Base-by-base conservation (phyloP, 2,113 vertebrate genomes). In the Gasterosteus nipponicus region DNA sequence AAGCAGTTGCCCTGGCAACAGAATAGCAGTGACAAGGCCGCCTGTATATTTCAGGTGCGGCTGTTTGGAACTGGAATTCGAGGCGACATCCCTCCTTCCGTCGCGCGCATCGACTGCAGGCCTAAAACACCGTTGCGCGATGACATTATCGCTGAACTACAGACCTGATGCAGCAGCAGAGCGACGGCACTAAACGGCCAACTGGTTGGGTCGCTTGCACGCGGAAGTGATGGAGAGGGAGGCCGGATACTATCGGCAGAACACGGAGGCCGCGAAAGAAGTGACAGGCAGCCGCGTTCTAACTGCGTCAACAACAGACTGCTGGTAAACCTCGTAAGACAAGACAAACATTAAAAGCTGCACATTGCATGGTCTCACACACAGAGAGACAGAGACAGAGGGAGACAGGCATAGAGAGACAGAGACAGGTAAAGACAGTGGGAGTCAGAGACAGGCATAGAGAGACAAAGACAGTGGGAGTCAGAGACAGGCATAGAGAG, bases 241-340 rank as follows among this genome's bases (percentile, higher is more conserved):
- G 47, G 1, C 35, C 35, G 10, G 58, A 2, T 0, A 22, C 53
- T 72, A 72, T 70, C 75, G 73, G 53, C 59, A 66, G n/a, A 22
- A 5, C 49, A 22, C 26, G 44, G 15, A 18, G 62, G 29, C 49
- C 35, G 5, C 63, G 47, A 69, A 33, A 61, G n/a, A 62, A 14
- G 26, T 51, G 58, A 67, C 69, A 77, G 39, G 19, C 44, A 38
- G 67, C 71, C 58, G 77, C 61, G 73, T 29, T 11, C 58, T 62
- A 79, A 89, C 69, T 89, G 87, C 85, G 87, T 91, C 86, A 89
- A 75, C 61, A 69, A 68, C 42, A 80, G 38, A 74, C 51, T 54
- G 80, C 60, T 72, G 75, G 74, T 84, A 78, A 26, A 86, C 78
- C 49, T 66, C 33, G 6, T 79, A 82, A 81, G 82, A 88, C 72